Percentiles rank a stretch among this genome's conserved stretches.
These are phyloP conservation scores for Cephalopholis sonnerati DNA, from an alignment of 2,113 vertebrate genomes.

Conservation along the genomic window DNA sequence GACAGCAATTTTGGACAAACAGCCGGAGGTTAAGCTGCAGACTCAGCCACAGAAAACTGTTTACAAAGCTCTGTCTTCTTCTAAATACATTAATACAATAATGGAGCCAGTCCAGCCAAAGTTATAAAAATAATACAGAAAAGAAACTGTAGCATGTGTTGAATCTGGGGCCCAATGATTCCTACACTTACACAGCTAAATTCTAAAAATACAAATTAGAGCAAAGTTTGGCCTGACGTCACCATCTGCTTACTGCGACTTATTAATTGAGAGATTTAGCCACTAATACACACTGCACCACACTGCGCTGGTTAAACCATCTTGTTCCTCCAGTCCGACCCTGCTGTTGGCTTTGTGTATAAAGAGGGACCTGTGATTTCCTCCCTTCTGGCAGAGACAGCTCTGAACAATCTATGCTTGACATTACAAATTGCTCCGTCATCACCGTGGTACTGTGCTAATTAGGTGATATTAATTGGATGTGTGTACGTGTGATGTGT, in stretches of 20 bases:
- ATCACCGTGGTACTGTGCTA: constrained; percentile 51
- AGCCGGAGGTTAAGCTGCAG: constrained; percentile 16
- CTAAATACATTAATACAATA: not conserved
- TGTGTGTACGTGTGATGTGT: constrained; percentile 23
- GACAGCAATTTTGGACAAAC: not conserved
- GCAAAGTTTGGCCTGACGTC: not conserved
- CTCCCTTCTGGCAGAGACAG: constrained; percentile 20
- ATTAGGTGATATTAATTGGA: constrained; percentile 74
- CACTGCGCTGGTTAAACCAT: not conserved
- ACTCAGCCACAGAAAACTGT: not conserved
- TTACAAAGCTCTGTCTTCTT: not conserved
- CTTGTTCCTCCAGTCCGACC: not conserved
- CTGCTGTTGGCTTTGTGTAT: constrained; percentile 5
- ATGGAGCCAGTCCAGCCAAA: not conserved
- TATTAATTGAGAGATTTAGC: constrained; percentile 36
- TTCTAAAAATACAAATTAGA: not conserved
- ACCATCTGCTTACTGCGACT: constrained; percentile 12
- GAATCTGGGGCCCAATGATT: not conserved
- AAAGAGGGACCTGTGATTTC: constrained; percentile 4
- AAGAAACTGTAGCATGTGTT: too few species aligned
- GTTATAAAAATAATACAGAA: not conserved
- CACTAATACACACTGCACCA: not conserved
- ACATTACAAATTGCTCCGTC: constrained; percentile 60
- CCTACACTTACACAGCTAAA: not conserved
- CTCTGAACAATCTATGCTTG: constrained; percentile 28